These are phyloP conservation scores for Pentalonia nigronervosa DNA, from an alignment of 1,140 invertebrate genomes.

Conservation along the genomic window DNA sequence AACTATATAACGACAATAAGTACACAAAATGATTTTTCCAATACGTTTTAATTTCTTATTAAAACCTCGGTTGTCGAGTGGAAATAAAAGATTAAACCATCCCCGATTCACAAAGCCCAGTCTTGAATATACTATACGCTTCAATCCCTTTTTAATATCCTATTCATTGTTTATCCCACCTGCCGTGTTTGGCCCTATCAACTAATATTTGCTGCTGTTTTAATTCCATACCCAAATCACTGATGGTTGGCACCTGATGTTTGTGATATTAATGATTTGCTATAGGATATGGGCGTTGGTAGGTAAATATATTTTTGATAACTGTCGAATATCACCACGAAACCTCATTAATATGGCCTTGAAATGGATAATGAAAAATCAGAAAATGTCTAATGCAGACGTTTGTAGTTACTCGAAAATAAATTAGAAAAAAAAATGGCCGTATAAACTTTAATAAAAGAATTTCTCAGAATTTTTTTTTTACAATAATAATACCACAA, in stretches of 20 bases:
- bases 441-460: neutral
- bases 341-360: neutral
- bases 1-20: neutral
- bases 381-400: neutral
- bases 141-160: neutral
- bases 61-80: neutral
- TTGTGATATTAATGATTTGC: constrained; percentile 15
- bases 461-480: neutral
- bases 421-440: neutral
- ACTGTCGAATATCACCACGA: neutral
- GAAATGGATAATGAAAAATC: neutral
- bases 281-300: neutral
- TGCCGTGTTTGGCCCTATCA: neutral
- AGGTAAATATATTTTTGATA: neutral
- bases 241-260: neutral
- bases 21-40: neutral
- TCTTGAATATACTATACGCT: neutral
- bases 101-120: neutral
- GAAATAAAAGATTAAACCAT: constrained; percentile 1
- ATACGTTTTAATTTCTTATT: neutral
- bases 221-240: constrained; percentile 32
- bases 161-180: neutral
- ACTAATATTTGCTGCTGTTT: neutral
- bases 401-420: neutral
- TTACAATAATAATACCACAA: neutral